phyloP scores from a whole-genome alignment of 2,797 vertebrate species.

The Pithecia hirsuta region DNA sequence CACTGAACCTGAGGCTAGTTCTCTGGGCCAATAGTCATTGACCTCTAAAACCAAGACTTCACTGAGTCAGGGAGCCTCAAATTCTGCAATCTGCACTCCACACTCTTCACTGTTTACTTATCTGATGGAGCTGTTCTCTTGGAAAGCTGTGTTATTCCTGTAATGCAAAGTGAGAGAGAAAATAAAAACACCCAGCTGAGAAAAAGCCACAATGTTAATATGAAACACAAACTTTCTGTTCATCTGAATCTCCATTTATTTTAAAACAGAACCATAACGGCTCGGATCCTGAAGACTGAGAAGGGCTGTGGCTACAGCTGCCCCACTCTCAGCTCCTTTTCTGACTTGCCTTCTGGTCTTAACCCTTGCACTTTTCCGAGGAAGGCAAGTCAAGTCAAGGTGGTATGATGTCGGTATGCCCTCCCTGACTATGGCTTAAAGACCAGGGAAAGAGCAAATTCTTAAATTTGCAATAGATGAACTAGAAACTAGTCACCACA shows the following conservation, averaged over 20 bases:
- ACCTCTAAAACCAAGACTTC: slow-evolving; percentile 31
- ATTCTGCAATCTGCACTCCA: neutral
- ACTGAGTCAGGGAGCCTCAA: neutral
- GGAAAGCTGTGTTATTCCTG: slow-evolving; percentile 68
- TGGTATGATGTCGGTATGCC: slow-evolving; percentile 68
- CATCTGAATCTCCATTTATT: slow-evolving; percentile 79
- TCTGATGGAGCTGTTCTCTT: slow-evolving; percentile 67
- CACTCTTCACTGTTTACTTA: slow-evolving; percentile 61
- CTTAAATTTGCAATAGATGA: slow-evolving; percentile 53
- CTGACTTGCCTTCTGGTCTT: slow-evolving; percentile 65
- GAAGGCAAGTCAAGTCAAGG: slow-evolving; percentile 56
- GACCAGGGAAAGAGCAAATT: slow-evolving; percentile 49
- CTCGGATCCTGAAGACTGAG: slow-evolving; percentile 57
- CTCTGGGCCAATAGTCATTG: neutral
- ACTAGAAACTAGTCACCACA: neutral
- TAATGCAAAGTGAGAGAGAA: slow-evolving; percentile 80
- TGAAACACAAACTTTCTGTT: slow-evolving; percentile 82
- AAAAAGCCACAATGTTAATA: slow-evolving; percentile 80
- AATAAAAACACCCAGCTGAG: slow-evolving; percentile 80
- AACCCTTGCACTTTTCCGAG: slow-evolving; percentile 70
- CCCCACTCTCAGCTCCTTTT: slow-evolving; percentile 53
- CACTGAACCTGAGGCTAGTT: neutral
- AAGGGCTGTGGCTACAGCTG: slow-evolving; percentile 72
- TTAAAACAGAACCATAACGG: slow-evolving; percentile 74
- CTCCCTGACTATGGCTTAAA: slow-evolving; percentile 36